These are phyloP conservation scores for Papilio protenor DNA, from an alignment of 2,888 invertebrate species.

Conservation along the genomic window DNA sequence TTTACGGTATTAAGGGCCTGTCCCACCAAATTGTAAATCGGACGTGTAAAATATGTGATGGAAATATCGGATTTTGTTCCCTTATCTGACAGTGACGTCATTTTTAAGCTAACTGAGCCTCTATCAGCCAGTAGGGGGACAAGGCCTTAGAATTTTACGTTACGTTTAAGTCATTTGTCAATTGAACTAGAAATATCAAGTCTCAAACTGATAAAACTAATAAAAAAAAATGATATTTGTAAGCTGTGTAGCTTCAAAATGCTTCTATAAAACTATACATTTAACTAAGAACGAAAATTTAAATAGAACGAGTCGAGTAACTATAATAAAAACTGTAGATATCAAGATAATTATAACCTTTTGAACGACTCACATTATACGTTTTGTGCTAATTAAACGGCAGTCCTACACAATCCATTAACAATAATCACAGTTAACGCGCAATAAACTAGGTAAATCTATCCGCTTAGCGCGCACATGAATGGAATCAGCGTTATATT, in stretches of 20 bases:
- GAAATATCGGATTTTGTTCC: no score
- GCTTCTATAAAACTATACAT: background rate
- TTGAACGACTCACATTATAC: slow-evolving; percentile 8
- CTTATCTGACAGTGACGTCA: no score
- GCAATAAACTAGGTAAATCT: slow-evolving; percentile 65
- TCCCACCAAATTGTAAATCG: no score
- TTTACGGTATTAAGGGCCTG: background rate
- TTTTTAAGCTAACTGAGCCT: no score
- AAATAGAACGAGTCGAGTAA: background rate
- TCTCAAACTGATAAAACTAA: background rate
- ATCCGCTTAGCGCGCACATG: slow-evolving; percentile 57
- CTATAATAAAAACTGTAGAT: slow-evolving; percentile 5
- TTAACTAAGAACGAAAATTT: background rate
- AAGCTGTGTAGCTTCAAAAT: background rate
- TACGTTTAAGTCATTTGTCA: background rate
- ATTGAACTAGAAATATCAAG: background rate
- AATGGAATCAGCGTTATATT: slow-evolving; percentile 80
- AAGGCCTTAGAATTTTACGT: background rate
- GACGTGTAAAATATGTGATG: no score
- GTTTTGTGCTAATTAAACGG: slow-evolving; percentile 59
- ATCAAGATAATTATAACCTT: background rate
- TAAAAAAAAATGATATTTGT: no score
- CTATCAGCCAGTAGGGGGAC: no score
- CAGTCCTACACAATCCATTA: slow-evolving; percentile 64
- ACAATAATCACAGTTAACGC: slow-evolving; percentile 57